A percentile compares a stretch with the other conserved stretches of the same genome.
Conservation (phyloP, 2,113 vertebrate genomes). For the Muntiacus muntjak region DNA sequence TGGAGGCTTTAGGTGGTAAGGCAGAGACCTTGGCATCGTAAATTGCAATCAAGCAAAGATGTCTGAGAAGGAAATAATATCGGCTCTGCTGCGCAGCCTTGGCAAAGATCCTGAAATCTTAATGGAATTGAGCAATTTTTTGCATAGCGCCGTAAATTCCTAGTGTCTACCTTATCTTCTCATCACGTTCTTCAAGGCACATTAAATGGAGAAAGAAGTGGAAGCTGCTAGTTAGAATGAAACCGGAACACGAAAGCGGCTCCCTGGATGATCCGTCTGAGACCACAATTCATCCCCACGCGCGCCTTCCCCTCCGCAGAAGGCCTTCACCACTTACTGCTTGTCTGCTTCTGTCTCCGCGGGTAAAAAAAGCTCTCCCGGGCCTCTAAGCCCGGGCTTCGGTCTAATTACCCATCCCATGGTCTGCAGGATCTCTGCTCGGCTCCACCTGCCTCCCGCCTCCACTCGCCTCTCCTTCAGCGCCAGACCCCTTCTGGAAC, state of each 20-base stretch:
- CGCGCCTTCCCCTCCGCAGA: fast-evolving
- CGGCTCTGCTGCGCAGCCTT: not conserved
- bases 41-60: slow-evolving; percentile 53
- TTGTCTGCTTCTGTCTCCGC: fast-evolving
- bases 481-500: not conserved
- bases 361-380: fast-evolving
- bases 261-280: not conserved
- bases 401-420: not conserved
- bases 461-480: not conserved
- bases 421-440: not conserved
- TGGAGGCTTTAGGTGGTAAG: slow-evolving; percentile 19
- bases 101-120: slow-evolving; percentile 62
- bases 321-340: not conserved
- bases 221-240: not conserved
- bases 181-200: slow-evolving; percentile 54
- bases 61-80: slow-evolving; percentile 37
- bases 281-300: fast-evolving
- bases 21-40: not conserved
- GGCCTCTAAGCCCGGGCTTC: fast-evolving
- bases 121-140: slow-evolving; percentile 59
- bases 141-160: slow-evolving; percentile 57
- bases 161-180: slow-evolving; percentile 52
- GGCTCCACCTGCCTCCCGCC: fast-evolving
- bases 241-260: not conserved
- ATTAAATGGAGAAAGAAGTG: slow-evolving; percentile 39